Percentiles rank a stretch among this genome's conserved stretches.
Evolutionary conservation across 2,113 vertebrate genomes (phyloP).

Genomic region (Sceloporus undulatus): DNA sequence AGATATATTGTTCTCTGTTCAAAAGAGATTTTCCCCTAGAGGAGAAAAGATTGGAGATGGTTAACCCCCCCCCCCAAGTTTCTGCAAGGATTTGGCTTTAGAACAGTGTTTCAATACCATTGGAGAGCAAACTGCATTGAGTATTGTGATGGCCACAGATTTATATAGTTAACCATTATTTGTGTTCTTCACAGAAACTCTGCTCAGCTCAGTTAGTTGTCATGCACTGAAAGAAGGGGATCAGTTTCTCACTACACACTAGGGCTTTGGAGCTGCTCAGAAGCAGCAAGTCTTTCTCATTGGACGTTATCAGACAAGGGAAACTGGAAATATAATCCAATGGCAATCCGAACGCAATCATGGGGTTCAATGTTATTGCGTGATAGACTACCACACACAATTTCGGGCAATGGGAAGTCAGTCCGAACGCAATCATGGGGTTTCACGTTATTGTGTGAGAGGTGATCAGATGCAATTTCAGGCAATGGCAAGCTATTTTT

Average conservation of each 20-base stretch:
- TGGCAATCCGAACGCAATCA: no score
- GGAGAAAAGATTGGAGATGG: constrained; percentile 36
- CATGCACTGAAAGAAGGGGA: neutral
- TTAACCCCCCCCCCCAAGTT: neutral
- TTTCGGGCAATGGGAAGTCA: no score
- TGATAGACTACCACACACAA: no score
- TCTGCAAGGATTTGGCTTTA: neutral
- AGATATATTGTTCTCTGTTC: constrained; percentile 22
- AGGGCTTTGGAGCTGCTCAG: neutral
- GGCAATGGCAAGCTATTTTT: no score
- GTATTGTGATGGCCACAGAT: neutral
- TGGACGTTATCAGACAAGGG: no score
- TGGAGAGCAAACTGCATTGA: neutral
- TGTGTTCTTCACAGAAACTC: neutral
- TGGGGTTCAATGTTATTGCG: no score
- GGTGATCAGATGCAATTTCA: no score
- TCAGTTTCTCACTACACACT: neutral
- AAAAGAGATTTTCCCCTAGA: neutral
- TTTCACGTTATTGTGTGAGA: no score
- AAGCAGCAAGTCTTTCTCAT: neutral
- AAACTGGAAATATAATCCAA: no score
- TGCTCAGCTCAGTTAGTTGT: no score
- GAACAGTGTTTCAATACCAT: neutral
- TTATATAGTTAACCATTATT: neutral
- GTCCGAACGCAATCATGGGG: no score